Conservation (phyloP, 2,113 vertebrate species). For the Phrynocephalus versicolor region DNA sequence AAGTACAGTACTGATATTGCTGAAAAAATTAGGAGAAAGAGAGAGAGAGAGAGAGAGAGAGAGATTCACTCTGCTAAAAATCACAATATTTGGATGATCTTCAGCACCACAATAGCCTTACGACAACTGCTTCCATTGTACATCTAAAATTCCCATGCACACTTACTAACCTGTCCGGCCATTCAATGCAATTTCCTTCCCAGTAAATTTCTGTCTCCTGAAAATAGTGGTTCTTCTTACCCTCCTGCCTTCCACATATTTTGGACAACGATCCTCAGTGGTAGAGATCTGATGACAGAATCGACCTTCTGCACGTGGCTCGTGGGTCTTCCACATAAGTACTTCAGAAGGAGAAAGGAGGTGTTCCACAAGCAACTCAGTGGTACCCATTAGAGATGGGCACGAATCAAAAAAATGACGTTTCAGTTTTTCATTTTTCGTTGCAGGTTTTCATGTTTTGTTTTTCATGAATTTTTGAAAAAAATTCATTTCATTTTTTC, state of each 20-base stretch:
- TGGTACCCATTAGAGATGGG: too few species aligned
- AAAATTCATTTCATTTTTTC: too few species aligned
- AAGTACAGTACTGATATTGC: conserved; percentile 25
- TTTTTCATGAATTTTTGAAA: too few species aligned
- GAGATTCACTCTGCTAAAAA: neutral
- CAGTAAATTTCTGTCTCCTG: neutral
- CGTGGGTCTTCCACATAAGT: too few species aligned
- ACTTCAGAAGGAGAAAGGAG: too few species aligned
- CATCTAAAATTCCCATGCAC: neutral
- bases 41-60: neutral
- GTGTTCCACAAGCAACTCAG: too few species aligned
- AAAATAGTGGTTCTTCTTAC: neutral
- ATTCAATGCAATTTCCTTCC: neutral
- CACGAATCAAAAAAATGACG: too few species aligned
- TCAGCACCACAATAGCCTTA: neutral
- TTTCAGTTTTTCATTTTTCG: too few species aligned
- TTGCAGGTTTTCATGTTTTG: too few species aligned
- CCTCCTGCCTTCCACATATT: too few species aligned
- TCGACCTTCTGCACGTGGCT: too few species aligned
- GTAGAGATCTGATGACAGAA: neutral
- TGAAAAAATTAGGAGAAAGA: neutral
- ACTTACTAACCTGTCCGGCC: neutral
- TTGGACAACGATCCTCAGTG: neutral
- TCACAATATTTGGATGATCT: neutral
- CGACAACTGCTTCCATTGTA: neutral